These are phyloP conservation scores for Drosophila bipectinata DNA, from an alignment of 1,140 invertebrate genomes.

Conservation along the genomic window DNA sequence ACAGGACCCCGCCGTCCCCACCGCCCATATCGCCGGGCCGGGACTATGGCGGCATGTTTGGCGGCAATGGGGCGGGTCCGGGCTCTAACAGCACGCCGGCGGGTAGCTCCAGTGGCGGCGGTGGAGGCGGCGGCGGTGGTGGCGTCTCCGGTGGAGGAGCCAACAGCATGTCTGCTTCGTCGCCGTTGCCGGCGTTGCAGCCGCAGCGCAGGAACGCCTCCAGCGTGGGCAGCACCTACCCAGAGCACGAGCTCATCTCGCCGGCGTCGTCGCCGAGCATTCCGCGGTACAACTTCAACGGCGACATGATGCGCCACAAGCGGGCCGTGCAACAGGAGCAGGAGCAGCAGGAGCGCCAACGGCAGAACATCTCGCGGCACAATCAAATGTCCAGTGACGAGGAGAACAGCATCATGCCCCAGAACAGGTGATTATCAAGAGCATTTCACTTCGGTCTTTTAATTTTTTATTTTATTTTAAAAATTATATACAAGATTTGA, in stretches of 20 bases:
- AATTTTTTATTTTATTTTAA: neutral
- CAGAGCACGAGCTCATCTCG: conserved; percentile 83
- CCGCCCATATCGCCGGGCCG: conserved; percentile 80
- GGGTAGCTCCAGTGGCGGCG: conserved; percentile 72
- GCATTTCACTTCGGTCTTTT: neutral
- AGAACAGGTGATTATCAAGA: conserved; percentile 64
- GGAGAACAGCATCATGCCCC: conserved; percentile 83
- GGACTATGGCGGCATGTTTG: conserved; percentile 77
- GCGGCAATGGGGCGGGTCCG: conserved; percentile 55
- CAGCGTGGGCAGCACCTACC: conserved; percentile 81
- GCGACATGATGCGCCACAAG: conserved; percentile 81
- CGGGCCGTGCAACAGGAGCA: conserved; percentile 73
- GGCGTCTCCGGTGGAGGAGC: conserved; percentile 20
- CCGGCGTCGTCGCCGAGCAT: conserved; percentile 83
- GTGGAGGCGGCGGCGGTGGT: conserved; percentile 44
- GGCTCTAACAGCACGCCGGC: conserved; percentile 71
- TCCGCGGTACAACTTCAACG: conserved; percentile 82
- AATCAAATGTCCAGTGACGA: conserved; percentile 83
- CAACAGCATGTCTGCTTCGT: conserved; percentile 80
- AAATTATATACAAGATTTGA: too few species aligned
- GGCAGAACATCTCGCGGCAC: conserved; percentile 74
- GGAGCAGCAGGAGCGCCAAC: conserved; percentile 66
- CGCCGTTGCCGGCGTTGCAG: conserved; percentile 75
- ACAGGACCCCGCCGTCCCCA: conserved; percentile 79
- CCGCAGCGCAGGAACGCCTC: conserved; percentile 74